Evolutionary conservation across 2,888 invertebrate species (phyloP).

Genomic region (Diaprepes abbreviatus): DNA sequence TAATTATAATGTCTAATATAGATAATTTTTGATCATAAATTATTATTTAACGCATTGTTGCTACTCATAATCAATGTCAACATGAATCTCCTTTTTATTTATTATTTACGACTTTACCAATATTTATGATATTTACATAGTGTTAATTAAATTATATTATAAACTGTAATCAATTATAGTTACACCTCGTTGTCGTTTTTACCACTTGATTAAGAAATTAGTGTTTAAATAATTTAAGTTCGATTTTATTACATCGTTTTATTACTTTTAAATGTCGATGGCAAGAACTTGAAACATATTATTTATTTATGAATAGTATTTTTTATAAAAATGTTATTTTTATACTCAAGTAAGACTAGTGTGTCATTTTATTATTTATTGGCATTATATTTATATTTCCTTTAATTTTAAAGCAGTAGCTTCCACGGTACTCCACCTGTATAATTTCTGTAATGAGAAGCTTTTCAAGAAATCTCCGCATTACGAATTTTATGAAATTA

Average conservation of each 20-base stretch:
- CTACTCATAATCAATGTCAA: conserved; percentile 32
- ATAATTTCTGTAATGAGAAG: no score
- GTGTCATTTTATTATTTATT: neutral
- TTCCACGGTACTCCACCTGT: no score
- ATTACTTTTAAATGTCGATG: conserved; percentile 5
- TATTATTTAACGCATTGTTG: conserved; percentile 39
- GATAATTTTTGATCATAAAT: conserved; percentile 36
- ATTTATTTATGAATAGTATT: neutral
- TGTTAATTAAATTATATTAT: conserved; percentile 41
- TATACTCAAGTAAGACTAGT: neutral
- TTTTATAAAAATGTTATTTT: neutral
- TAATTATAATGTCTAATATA: conserved; percentile 16
- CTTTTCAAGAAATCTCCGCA: no score
- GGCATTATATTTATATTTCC: no score
- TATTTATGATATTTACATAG: conserved; percentile 44
- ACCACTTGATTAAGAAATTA: conserved; percentile 40
- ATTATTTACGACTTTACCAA: conserved; percentile 42
- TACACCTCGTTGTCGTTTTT: conserved; percentile 43
- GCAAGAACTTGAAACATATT: neutral
- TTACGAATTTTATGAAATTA: no score
- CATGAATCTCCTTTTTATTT: conserved; percentile 38
- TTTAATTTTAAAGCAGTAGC: no score
- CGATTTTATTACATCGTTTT: conserved; percentile 35
- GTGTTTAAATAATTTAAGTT: conserved; percentile 31
- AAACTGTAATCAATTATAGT: conserved; percentile 35